phyloP scores from a whole-genome alignment of 2,888 invertebrate species.

The Zele albiditarsus region DNA sequence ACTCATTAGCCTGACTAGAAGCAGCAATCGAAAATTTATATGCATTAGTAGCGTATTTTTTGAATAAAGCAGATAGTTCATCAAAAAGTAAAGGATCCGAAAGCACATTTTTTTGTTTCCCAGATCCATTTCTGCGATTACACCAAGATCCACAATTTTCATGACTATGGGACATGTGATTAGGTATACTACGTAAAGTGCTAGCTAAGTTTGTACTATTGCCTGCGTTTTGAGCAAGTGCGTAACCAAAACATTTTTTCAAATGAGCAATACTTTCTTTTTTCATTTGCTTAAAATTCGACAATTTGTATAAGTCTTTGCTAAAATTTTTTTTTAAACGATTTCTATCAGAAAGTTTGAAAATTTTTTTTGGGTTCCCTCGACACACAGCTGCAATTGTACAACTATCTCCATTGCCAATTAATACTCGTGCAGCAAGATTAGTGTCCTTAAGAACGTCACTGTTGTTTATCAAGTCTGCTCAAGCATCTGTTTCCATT shows the following conservation, averaged over 20 bases:
- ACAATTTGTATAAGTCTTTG: conserved; percentile 45
- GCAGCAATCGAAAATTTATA: conserved; percentile 44
- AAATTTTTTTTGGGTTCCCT: no score
- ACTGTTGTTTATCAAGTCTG: conserved; percentile 47
- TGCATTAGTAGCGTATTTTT: conserved; percentile 44
- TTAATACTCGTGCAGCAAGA: conserved; percentile 45
- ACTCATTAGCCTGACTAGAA: conserved; percentile 46
- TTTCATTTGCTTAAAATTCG: conserved; percentile 37
- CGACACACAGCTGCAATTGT: no score
- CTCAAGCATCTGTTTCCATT: conserved; percentile 54
- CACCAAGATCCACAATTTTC: conserved; percentile 52
- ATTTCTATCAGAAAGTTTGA: no score
- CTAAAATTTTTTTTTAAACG: conserved; percentile 48
- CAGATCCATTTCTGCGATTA: conserved; percentile 21
- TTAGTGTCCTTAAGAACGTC: conserved; percentile 46
- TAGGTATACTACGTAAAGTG: conserved; percentile 44
- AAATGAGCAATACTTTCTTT: conserved; percentile 43
- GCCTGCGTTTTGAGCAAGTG: conserved; percentile 48
- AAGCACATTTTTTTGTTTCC: conserved; percentile 26
- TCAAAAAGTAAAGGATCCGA: conserved; percentile 16
- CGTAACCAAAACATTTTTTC: conserved; percentile 52
- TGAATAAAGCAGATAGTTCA: conserved; percentile 32
- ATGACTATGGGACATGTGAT: conserved; percentile 47
- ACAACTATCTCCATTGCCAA: no score
- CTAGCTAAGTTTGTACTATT: conserved; percentile 37